A percentile compares a stretch with the other conserved stretches of the same genome.
Conservation (phyloP, 1,140 invertebrate species). For the Propsilocerus akamusi region DNA sequence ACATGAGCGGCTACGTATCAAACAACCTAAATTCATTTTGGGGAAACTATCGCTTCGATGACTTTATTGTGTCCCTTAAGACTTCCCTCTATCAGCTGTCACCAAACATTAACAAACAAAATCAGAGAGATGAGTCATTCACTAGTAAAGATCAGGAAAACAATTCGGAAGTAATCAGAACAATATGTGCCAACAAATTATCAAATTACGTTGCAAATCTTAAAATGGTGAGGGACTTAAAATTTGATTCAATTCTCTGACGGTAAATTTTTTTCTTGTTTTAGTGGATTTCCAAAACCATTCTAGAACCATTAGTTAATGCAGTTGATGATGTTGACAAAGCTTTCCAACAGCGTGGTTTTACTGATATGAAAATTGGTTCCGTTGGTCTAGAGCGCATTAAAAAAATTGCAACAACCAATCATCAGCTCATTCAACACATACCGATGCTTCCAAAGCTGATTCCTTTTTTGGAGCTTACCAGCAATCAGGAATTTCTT, state of each 20-base stretch:
- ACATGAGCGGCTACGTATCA: slow-evolving; percentile 11
- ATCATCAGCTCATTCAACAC: slow-evolving; percentile 33
- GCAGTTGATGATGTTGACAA: slow-evolving; percentile 53
- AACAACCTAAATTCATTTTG: slow-evolving; percentile 19
- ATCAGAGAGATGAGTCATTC: slow-evolving; percentile 15
- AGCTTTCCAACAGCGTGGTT: slow-evolving; percentile 40
- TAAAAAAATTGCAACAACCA: slow-evolving; percentile 41
- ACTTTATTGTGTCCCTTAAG: slow-evolving; percentile 16
- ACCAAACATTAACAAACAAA: slow-evolving; percentile 14
- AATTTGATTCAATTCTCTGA: slow-evolving; percentile 1
- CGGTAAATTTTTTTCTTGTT: slow-evolving; percentile 12
- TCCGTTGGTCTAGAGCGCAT: slow-evolving; percentile 45
- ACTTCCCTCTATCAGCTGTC: slow-evolving; percentile 20
- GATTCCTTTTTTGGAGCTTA: slow-evolving; percentile 59
- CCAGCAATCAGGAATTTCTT: slow-evolving; percentile 66
- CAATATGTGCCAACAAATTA: slow-evolving; percentile 18
- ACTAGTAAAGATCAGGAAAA: slow-evolving; percentile 14
- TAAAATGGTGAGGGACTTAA: slow-evolving; percentile 14
- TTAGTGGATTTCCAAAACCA: slow-evolving; percentile 63
- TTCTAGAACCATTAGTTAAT: slow-evolving; percentile 42
- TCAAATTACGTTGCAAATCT: slow-evolving; percentile 20
- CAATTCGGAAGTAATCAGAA: slow-evolving; percentile 21
- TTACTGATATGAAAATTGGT: slow-evolving; percentile 50
- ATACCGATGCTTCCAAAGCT: slow-evolving; percentile 48
- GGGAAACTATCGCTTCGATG: slow-evolving; percentile 20